Conservation (phyloP, 2,113 vertebrate genomes). For the Eretmochelys imbricata region DNA sequence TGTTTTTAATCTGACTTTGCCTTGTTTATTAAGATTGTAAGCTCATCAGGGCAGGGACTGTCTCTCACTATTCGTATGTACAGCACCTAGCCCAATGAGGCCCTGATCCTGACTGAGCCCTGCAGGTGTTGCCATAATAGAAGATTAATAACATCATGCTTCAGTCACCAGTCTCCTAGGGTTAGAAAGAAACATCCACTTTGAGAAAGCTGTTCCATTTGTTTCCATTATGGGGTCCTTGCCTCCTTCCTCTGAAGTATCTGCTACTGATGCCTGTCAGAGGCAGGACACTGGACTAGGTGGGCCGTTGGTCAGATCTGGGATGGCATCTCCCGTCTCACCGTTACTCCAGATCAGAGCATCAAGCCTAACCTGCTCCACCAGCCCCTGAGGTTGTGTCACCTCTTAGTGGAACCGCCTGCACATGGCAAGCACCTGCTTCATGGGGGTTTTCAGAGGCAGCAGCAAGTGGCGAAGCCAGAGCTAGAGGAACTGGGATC, state of each 20-base stretch:
- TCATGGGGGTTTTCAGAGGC: not conserved
- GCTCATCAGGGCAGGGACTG: not conserved
- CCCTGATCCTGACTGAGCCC: too few species aligned
- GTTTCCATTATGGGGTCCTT: too few species aligned
- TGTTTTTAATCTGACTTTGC: not conserved
- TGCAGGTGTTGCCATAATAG: too few species aligned
- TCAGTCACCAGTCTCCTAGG: too few species aligned
- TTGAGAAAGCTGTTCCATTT: too few species aligned
- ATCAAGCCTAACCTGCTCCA: not conserved
- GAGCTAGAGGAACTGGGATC: not conserved
- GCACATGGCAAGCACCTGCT: too few species aligned
- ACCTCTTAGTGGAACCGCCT: too few species aligned
- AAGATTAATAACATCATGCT: too few species aligned
- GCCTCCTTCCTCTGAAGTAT: too few species aligned
- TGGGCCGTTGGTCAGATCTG: not conserved
- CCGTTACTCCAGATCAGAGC: not conserved
- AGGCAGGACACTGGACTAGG: not conserved
- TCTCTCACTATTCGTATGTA: not conserved
- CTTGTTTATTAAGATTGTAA: not conserved
- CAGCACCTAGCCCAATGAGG: not conserved
- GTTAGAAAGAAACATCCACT: too few species aligned
- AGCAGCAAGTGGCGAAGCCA: not conserved
- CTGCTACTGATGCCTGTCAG: too few species aligned
- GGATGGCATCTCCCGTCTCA: not conserved
- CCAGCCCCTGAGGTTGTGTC: not conserved